Evolutionary conservation across 2,113 vertebrate species (phyloP), one percentile per base, ranked within the genome.

Genomic region (Hemibagrus wyckioides): DNA sequence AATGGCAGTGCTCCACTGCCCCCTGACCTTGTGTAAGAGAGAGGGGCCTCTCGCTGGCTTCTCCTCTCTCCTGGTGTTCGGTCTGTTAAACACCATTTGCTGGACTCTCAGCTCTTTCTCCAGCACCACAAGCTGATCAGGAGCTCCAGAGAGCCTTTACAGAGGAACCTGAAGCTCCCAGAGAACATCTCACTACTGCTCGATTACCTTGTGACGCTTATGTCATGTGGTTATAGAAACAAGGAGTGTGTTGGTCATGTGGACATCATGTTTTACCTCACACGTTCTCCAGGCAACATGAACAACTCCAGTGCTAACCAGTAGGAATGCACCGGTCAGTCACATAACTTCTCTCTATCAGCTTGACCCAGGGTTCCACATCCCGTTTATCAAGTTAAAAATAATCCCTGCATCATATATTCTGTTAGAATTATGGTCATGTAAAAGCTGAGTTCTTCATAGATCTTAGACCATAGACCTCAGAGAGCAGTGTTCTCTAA

Each of bases 1-100:
- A 92, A 92, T 92, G 85, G 86, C 57, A 41, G 83, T 11, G 39
- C 69, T 76, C 11, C 77, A 44, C 84, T 86, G 81, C 86, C 80
- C 90, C 87, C 84, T 92, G 92, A 90, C 91, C 89, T 90, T 90
- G 88, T 90, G 85, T 61, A 84, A n/a, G 9, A 89, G 73, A 90
- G 89, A 84, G 92, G 80, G 89, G 90, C 89, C 89, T 89, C 90
- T 88, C 56, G 57, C 82, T 85, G 84, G 76, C 65, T 87, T 86
- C 75, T 61, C 79, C 39, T 73, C 50, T 73, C 82, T 59, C 54
- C 3, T 61, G 82, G 82, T 71, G 85, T 85, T 65, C 87, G 48
- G 65, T 13, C 52, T 71, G 89, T 85, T 71, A 82, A 81, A 69
- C 25, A 76, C 82, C 63, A 65, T 41, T 54, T n/a, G 44, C 36